These are phyloP conservation scores for Chinchilla lanigera DNA, from an alignment of 2,113 vertebrate species.

Conservation along the genomic window DNA sequence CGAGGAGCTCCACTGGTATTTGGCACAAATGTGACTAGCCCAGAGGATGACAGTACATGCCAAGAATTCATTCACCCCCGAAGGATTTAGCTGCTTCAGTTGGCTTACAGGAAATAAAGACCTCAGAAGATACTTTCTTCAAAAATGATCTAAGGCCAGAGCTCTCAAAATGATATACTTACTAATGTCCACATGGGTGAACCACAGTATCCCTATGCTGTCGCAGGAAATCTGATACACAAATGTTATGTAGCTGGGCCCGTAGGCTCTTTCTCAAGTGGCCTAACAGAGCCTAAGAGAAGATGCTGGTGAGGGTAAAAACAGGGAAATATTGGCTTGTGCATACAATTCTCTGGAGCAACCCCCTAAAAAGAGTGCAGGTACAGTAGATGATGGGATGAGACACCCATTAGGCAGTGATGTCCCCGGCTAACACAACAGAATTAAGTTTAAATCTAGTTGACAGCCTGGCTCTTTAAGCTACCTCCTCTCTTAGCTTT, in stretches of 20 bases:
- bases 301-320: not conserved
- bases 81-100: constrained; percentile 42
- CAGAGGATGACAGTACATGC: constrained; percentile 16
- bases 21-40: constrained; percentile 38
- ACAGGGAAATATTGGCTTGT: not conserved
- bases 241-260: not conserved
- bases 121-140: constrained; percentile 49
- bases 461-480: constrained; percentile 11
- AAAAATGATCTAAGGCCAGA: constrained; percentile 46
- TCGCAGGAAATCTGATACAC: not conserved
- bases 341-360: not conserved
- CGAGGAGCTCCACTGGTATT: not conserved
- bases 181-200: not conserved
- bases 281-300: not conserved
- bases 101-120: constrained; percentile 59
- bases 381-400: not conserved
- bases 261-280: not conserved
- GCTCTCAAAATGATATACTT: constrained; percentile 32
- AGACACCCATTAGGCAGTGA: not conserved
- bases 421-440: not conserved
- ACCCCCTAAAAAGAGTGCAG: not conserved
- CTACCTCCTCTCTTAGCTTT: not conserved
- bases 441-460: constrained; percentile 48
- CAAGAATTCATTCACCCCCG: not conserved
- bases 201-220: not conserved